Percentiles rank a stretch among this genome's conserved stretches.
These are phyloP conservation scores for Ganaspis sp. DNA, from an alignment of 1,140 invertebrate genomes.

Conservation along the genomic window DNA sequence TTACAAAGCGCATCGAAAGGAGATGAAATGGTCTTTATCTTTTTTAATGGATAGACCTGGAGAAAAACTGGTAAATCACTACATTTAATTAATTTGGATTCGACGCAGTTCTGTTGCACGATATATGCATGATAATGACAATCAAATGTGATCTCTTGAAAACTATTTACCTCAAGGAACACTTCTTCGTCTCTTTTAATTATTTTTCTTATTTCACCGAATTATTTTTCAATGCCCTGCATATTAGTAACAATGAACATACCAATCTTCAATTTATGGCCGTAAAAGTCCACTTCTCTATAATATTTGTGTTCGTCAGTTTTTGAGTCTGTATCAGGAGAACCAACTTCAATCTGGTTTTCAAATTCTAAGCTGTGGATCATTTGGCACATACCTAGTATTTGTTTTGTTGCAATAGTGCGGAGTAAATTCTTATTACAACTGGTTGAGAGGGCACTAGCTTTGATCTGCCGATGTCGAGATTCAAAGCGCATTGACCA, in stretches of 20 bases:
- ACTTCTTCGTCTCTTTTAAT: not conserved
- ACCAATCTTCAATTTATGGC: too few species aligned
- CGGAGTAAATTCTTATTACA: not conserved
- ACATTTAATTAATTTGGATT: not conserved
- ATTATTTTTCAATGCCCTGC: not conserved
- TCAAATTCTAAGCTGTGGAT: not conserved
- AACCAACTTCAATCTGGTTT: not conserved
- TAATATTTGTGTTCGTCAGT: too few species aligned
- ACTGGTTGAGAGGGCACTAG: constrained; percentile 2
- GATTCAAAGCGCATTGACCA: constrained; percentile 30
- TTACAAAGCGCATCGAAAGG: not conserved
- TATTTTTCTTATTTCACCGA: not conserved
- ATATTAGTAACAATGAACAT: too few species aligned
- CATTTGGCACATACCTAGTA: not conserved
- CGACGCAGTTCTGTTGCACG: not conserved
- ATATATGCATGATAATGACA: not conserved
- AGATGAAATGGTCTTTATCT: not conserved
- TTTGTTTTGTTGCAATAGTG: constrained; percentile 11
- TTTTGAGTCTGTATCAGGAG: too few species aligned
- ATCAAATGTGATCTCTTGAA: not conserved
- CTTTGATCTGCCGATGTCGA: not conserved
- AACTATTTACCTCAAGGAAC: not conserved
- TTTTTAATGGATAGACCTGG: not conserved
- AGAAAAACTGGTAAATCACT: not conserved
- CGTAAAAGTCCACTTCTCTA: too few species aligned